Evolutionary conservation across 2,888 invertebrate species (phyloP).

Genomic region (Platypus cylindrus): DNA sequence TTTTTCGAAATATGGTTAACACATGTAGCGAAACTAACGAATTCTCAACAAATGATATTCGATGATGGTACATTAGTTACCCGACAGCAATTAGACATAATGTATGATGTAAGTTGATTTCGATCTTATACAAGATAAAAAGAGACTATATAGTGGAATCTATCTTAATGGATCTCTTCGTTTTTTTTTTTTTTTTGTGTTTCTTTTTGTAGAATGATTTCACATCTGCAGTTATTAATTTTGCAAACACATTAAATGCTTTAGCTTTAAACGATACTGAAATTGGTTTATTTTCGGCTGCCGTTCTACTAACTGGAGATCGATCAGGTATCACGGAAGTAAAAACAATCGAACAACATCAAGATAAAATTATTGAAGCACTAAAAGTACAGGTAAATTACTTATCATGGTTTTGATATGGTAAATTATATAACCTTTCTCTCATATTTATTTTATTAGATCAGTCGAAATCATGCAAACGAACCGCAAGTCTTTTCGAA

Average conservation of each 20-base stretch:
- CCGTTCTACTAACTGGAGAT: conserved; percentile 70
- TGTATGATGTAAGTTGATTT: conserved; percentile 84
- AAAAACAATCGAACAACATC: conserved; percentile 63
- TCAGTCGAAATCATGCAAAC: conserved; percentile 46
- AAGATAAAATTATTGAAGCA: conserved; percentile 77
- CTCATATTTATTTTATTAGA: conserved; percentile 27
- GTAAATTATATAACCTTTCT: neutral
- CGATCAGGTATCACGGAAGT: conserved; percentile 69
- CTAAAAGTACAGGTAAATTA: conserved; percentile 57
- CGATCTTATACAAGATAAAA: neutral
- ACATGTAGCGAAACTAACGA: conserved; percentile 69
- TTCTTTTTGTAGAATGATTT: conserved; percentile 56
- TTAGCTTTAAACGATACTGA: conserved; percentile 80
- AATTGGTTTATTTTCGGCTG: conserved; percentile 76
- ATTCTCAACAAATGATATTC: conserved; percentile 66
- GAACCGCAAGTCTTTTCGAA: conserved; percentile 46
- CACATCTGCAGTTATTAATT: conserved; percentile 67
- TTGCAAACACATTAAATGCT: conserved; percentile 60
- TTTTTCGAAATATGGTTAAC: conserved; percentile 96
- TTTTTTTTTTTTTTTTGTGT: neutral
- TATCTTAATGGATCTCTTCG: neutral
- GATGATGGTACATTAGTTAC: conserved; percentile 80
- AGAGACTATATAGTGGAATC: neutral
- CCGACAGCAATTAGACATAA: conserved; percentile 68
- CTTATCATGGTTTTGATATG: neutral